Conservation (phyloP, 2,888 invertebrate species). For the Phlogophora meticulosa region DNA sequence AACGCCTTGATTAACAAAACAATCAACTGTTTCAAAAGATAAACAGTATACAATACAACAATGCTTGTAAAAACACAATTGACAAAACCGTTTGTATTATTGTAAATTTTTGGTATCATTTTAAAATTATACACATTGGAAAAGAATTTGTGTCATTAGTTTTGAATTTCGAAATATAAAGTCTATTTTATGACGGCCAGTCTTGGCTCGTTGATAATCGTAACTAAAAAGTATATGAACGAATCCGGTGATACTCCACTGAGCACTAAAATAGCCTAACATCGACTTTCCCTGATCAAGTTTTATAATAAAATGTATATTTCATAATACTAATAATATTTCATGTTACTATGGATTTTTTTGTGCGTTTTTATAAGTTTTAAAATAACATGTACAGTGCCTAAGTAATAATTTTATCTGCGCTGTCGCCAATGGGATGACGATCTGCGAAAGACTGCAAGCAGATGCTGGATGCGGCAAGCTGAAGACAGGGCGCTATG, state of each 20-base stretch:
- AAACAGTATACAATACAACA: constrained; percentile 67
- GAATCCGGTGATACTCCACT: background rate
- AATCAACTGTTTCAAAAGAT: constrained; percentile 59
- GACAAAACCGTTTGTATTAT: constrained; percentile 75
- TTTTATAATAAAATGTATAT: background rate
- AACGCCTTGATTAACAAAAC: constrained; percentile 61
- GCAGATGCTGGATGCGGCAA: no score
- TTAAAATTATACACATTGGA: constrained; percentile 68
- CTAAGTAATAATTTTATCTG: no score
- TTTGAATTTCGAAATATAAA: constrained; percentile 73
- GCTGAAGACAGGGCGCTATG: no score
- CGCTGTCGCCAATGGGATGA: no score
- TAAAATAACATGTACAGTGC: no score
- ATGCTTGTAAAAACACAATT: constrained; percentile 76
- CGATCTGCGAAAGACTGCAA: no score
- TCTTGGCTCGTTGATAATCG: background rate
- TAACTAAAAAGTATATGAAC: constrained; percentile 21
- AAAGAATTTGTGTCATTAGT: constrained; percentile 65
- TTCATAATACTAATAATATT: no score
- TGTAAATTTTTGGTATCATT: constrained; percentile 80
- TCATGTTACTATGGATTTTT: no score
- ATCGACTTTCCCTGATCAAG: background rate
- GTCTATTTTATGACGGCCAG: constrained; percentile 1
- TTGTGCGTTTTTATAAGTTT: no score
- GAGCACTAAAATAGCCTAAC: no score